Conservation (phyloP, 2,888 invertebrate species). For the Orthonevra nobilis region DNA sequence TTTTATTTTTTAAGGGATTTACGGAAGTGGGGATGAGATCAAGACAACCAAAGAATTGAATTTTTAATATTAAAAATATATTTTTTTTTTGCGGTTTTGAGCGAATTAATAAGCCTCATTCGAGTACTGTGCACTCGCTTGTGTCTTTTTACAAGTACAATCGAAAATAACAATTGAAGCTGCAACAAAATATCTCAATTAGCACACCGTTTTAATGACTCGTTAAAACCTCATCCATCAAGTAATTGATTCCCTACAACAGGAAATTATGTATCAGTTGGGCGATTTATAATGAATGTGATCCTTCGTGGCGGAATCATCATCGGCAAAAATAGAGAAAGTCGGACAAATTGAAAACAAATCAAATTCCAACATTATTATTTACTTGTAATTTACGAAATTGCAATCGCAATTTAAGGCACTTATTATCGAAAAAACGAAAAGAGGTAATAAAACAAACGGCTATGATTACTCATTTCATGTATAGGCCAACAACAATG, state of each 20-base stretch:
- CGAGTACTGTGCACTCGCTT: no score
- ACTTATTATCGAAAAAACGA: background rate
- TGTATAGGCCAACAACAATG: conserved; percentile 1
- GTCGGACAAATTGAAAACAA: background rate
- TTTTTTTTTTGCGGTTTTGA: no score
- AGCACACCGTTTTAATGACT: no score
- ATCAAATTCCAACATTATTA: conserved; percentile 7
- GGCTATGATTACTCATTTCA: conserved; percentile 41
- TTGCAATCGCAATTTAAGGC: conserved; percentile 10
- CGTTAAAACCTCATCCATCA: background rate
- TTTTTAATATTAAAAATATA: no score
- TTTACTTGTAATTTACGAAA: conserved; percentile 6
- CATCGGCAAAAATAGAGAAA: background rate
- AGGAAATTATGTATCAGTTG: background rate
- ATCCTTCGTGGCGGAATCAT: conserved; percentile 22
- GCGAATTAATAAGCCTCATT: no score
- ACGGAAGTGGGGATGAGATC: no score
- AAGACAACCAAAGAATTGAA: no score
- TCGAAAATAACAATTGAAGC: no score
- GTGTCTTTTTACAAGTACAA: no score
- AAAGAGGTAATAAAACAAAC: background rate
- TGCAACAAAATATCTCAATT: no score
- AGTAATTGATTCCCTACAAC: conserved; percentile 18
- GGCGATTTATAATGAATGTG: background rate
- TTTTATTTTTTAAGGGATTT: no score